A percentile compares a stretch with the other conserved stretches of the same genome.
Conservation (phyloP, 2,797 vertebrate genomes). For the Urosaurus nigricauda region DNA sequence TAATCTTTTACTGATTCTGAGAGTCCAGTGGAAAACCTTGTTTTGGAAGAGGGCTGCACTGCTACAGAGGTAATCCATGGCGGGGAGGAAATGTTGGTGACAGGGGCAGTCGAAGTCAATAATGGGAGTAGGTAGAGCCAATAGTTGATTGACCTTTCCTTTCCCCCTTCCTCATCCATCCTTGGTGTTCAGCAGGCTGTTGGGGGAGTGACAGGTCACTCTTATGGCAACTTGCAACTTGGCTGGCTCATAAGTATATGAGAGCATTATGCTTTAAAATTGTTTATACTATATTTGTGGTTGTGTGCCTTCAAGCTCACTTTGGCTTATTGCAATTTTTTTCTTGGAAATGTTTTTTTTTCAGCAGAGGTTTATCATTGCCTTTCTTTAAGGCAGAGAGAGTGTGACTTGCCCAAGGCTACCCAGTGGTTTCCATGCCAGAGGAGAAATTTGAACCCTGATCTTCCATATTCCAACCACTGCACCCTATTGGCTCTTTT, state of each 20-base stretch:
- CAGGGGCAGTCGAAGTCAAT: not conserved
- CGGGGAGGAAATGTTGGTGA: not conserved
- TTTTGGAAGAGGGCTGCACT: not conserved
- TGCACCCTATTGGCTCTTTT: not conserved
- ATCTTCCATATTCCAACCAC: not conserved
- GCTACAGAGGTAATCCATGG: not conserved
- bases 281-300: not conserved
- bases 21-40: not conserved
- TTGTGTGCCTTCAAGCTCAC: too few species aligned
- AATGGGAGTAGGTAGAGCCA: too few species aligned
- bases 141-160: not conserved
- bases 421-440: too few species aligned
- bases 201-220: not conserved
- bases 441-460: too few species aligned
- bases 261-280: not conserved
- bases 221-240: not conserved
- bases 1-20: not conserved
- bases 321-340: too few species aligned
- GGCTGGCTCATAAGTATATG: not conserved
- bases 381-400: too few species aligned
- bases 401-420: too few species aligned
- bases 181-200: not conserved
- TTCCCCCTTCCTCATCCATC: not conserved
- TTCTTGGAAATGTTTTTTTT: too few species aligned
- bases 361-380: too few species aligned